These are phyloP conservation scores for Balaeniceps rex DNA, from an alignment of 2,113 vertebrate species.

Conservation along the genomic window DNA sequence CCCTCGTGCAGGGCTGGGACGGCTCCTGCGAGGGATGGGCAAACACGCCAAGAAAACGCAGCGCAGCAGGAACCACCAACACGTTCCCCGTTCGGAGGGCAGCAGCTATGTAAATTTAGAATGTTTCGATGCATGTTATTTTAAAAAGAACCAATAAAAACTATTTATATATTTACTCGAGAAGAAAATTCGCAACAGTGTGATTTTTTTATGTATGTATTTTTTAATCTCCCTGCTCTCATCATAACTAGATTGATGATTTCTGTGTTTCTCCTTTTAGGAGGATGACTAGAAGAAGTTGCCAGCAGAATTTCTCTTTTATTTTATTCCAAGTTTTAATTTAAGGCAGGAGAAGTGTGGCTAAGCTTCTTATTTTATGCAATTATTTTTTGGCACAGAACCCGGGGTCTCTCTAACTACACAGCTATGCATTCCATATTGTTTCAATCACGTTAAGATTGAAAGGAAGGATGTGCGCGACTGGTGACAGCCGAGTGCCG, in stretches of 20 bases:
- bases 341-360: conserved; percentile 56
- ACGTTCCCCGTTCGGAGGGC: not conserved
- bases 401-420: not conserved
- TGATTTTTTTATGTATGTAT: not conserved
- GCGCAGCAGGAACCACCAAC: not conserved
- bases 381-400: conserved; percentile 42
- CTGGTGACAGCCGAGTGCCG: not conserved
- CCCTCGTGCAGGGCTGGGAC: not conserved
- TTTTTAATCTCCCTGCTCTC: not conserved
- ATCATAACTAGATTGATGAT: not conserved
- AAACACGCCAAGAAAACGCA: not conserved
- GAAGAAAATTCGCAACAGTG: not conserved
- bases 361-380: conserved; percentile 47
- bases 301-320: conserved; percentile 43
- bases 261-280: conserved; percentile 11
- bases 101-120: not conserved
- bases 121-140: not conserved
- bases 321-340: conserved; percentile 63
- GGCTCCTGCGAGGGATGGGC: not conserved
- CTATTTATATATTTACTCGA: not conserved
- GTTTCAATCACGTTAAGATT: not conserved
- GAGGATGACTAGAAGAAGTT: not conserved
- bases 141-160: not conserved
- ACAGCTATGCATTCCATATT: not conserved
- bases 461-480: not conserved